Conservation (phyloP, 2,113 vertebrate species). For the Odocoileus virginianus region DNA sequence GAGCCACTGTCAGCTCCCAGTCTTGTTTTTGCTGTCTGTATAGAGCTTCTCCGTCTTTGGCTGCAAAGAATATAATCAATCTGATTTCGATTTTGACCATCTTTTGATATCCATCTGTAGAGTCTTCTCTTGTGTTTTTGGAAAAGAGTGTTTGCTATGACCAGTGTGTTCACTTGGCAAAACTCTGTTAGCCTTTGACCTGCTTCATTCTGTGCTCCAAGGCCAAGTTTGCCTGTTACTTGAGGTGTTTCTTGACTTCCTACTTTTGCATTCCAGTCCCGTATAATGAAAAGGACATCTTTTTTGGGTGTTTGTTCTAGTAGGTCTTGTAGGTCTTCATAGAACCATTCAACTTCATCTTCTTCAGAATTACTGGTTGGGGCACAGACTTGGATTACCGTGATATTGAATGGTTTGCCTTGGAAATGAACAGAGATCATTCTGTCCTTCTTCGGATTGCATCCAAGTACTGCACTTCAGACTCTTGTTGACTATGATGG, state of each 20-base stretch:
- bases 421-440: not conserved
- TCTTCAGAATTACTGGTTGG: not conserved
- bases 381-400: not conserved
- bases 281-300: not conserved
- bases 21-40: not conserved
- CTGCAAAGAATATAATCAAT: not conserved
- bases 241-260: not conserved
- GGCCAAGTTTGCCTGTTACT: not conserved
- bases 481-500: not conserved
- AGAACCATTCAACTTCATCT: not conserved
- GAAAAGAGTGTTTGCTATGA: not conserved
- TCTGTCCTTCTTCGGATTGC: accelerated
- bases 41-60: not conserved
- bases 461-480: not conserved
- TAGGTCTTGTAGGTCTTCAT: not conserved
- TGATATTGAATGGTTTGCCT: not conserved
- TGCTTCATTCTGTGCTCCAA: not conserved
- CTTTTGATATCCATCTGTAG: not conserved
- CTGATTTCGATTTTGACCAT: not conserved
- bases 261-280: not conserved
- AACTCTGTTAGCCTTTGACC: not conserved
- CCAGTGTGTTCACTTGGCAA: not conserved
- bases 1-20: not conserved
- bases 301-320: not conserved
- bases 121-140: not conserved